phyloP scores from a whole-genome alignment of 2,113 vertebrate genomes.

The Myiozetetes cayanensis region DNA sequence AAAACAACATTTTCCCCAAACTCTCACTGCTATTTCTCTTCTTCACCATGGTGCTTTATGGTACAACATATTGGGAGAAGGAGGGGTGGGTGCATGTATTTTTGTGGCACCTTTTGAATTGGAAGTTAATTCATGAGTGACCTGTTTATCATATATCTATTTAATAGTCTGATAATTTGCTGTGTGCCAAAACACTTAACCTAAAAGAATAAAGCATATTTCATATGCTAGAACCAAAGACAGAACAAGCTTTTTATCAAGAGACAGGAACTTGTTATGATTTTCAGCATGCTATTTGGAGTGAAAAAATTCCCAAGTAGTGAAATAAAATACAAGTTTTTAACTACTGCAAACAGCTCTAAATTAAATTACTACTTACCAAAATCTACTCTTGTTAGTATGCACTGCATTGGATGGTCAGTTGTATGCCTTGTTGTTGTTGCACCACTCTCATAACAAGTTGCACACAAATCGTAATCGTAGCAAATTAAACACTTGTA shows the following conservation, averaged over 20 bases:
- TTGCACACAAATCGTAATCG: constrained; percentile 98
- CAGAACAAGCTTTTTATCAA: background rate
- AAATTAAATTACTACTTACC: constrained; percentile 77
- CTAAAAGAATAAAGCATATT: background rate
- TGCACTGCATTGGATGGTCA: constrained; percentile 99
- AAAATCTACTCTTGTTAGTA: constrained; percentile 99
- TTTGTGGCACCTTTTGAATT: background rate
- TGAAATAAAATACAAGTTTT: background rate
- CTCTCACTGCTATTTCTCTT: background rate
- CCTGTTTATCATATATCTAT: background rate
- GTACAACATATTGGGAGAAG: background rate
- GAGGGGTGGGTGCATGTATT: background rate
- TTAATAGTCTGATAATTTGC: background rate
- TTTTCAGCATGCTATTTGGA: background rate
- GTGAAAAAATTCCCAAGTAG: background rate
- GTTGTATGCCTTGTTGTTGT: constrained; percentile 97
- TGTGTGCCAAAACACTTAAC: background rate
- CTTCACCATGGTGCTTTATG: background rate
- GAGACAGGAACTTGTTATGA: background rate
- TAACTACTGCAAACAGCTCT: background rate
- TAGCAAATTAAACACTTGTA: constrained; percentile 99
- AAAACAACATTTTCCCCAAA: background rate
- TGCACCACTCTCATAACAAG: constrained; percentile 99
- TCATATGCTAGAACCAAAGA: background rate
- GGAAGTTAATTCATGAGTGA: background rate